Conservation (phyloP, 2,888 invertebrate species). For the Catocala sponsa region DNA sequence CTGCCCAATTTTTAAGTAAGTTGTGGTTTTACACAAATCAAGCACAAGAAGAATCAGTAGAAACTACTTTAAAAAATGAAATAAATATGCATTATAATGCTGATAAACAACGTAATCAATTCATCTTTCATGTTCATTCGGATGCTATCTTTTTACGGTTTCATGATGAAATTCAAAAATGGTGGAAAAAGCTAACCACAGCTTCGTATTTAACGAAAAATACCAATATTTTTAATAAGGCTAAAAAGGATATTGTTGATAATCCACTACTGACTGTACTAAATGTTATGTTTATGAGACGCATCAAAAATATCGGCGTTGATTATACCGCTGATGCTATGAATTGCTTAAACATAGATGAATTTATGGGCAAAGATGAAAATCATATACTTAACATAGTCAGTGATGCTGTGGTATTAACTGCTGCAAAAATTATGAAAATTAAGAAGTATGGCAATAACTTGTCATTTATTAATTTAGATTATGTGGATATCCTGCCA, state of each 20-base stretch:
- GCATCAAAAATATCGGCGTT: conserved; percentile 51
- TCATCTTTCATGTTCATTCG: conserved; percentile 55
- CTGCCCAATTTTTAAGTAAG: conserved; percentile 54
- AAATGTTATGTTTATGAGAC: conserved; percentile 55
- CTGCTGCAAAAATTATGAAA: conserved; percentile 56
- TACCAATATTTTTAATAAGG: conserved; percentile 53
- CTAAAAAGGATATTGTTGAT: conserved; percentile 57
- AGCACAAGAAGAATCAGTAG: conserved; percentile 57
- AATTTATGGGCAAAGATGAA: conserved; percentile 19
- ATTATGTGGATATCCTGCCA: conserved; percentile 56
- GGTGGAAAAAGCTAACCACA: conserved; percentile 58
- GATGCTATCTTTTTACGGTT: conserved; percentile 61
- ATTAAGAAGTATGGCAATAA: conserved; percentile 34
- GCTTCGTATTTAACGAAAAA: conserved; percentile 52
- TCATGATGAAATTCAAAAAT: conserved; percentile 64
- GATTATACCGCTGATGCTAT: conserved; percentile 43
- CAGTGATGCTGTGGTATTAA: conserved; percentile 50
- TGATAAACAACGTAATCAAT: conserved; percentile 47
- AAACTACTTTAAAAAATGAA: conserved; percentile 53
- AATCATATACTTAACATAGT: conserved; percentile 45
- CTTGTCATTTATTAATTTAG: conserved; percentile 55
- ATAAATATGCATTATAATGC: conserved; percentile 52
- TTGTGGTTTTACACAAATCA: conserved; percentile 64
- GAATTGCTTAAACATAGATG: conserved; percentile 42
- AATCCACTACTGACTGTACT: conserved; percentile 57